Percentiles rank a stretch among this genome's conserved stretches.
phyloP scores from a whole-genome alignment of 2,113 vertebrate species.

The mouse (Mus musculus) region DNA sequence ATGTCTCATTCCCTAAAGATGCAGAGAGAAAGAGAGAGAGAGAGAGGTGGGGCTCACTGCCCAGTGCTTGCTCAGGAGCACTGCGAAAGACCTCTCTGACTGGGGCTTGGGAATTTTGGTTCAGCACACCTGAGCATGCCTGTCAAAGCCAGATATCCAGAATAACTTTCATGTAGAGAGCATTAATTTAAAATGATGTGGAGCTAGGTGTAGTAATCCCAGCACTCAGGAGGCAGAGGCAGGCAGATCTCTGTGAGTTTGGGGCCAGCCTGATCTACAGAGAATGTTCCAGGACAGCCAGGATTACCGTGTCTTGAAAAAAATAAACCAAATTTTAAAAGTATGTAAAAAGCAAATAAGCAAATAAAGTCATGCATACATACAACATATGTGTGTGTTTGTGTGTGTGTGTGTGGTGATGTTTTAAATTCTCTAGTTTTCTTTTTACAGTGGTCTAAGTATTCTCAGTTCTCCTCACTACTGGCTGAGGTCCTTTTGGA shows the following conservation, averaged over 20 bases:
- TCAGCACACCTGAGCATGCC: conserved; percentile 82
- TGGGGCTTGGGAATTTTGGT: conserved; percentile 79
- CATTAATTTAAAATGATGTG: conserved; percentile 87
- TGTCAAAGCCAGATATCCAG: conserved; percentile 78
- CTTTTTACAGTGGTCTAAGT: conserved; percentile 87
- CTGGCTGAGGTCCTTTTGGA: conserved; percentile 76
- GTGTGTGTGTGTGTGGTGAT: neutral
- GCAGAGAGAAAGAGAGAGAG: conserved; percentile 80
- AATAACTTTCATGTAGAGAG: conserved; percentile 88
- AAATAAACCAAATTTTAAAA: conserved; percentile 91
- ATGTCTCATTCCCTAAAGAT: conserved; percentile 85
- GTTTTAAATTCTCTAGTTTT: conserved; percentile 78
- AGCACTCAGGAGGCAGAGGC: neutral
- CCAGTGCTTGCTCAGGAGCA: conserved; percentile 57
- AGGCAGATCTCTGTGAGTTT: neutral
- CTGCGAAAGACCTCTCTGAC: conserved; percentile 81
- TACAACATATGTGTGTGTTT: too few relatives aligned
- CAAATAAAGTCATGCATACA: conserved; percentile 87
- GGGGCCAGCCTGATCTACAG: conserved; percentile 87
- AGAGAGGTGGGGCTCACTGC: conserved; percentile 64
- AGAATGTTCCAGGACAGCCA: neutral
- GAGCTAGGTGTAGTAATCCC: conserved; percentile 40
- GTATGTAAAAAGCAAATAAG: conserved; percentile 90
- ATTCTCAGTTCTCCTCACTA: conserved; percentile 82
- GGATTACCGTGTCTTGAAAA: neutral